phyloP scores from a whole-genome alignment of 92 coral and sea anemone species.

The Virgularia gustaviana region DNA sequence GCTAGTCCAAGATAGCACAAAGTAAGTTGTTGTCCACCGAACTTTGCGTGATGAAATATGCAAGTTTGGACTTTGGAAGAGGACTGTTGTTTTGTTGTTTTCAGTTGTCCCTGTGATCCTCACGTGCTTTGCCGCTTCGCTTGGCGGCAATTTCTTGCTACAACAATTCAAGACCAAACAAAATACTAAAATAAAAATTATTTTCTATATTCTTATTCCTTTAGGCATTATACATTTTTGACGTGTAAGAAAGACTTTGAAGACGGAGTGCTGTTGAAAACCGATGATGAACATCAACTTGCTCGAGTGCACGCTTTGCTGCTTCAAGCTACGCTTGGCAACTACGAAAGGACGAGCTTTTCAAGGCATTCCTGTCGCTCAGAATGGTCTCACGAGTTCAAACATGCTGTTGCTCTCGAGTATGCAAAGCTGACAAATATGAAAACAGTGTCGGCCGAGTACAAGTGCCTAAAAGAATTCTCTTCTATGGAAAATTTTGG shows the following conservation, averaged over 20 bases:
- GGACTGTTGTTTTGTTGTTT: background rate
- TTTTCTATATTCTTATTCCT: constrained; percentile 17
- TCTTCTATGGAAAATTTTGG: constrained; percentile 77
- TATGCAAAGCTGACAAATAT: constrained; percentile 67
- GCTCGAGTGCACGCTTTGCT: constrained; percentile 66
- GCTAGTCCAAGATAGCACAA: constrained; percentile 87
- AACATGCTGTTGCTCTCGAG: constrained; percentile 62
- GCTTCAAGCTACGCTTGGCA: constrained; percentile 90
- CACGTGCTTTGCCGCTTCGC: background rate
- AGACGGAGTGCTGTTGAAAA: constrained; percentile 46
- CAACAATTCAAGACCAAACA: constrained; percentile 3
- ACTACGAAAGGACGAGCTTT: constrained; percentile 52
- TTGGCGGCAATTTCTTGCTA: background rate
- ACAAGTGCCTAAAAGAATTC: constrained; percentile 81
- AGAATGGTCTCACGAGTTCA: constrained; percentile 73
- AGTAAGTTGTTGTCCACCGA: constrained; percentile 61
- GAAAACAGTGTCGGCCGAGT: constrained; percentile 73
- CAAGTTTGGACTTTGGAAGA: background rate
- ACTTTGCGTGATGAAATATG: background rate
- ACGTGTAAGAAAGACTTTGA: constrained; percentile 73
- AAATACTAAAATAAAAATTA: constrained; percentile 7
- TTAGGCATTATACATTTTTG: constrained; percentile 82
- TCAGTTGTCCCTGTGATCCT: background rate
- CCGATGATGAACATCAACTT: constrained; percentile 59
- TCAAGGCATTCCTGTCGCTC: constrained; percentile 48